phyloP scores from a whole-genome alignment of 1,140 invertebrate species.

The Oreohelix idahoensis region DNA sequence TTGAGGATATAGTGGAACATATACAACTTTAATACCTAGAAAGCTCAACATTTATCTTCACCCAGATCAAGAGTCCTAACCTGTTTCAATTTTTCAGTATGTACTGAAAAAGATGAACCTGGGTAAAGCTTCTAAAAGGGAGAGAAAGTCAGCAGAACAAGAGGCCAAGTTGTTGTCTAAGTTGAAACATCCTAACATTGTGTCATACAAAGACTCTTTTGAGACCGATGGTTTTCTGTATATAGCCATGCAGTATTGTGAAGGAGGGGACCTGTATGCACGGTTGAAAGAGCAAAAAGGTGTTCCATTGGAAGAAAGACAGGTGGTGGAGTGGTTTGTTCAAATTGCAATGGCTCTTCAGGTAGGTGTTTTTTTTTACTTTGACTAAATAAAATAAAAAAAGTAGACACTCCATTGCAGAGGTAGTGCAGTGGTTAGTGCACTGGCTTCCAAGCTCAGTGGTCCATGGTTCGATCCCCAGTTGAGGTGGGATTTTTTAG shows the following conservation, averaged over 20 bases:
- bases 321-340: conserved; percentile 77
- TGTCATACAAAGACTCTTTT: conserved; percentile 76
- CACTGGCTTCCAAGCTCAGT: no score
- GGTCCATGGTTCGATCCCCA: no score
- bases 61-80: no score
- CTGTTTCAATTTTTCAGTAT: conserved; percentile 69
- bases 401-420: no score
- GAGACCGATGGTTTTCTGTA: conserved; percentile 71
- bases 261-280: conserved; percentile 75
- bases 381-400: no score
- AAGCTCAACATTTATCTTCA: no score
- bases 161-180: conserved; percentile 75
- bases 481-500: no score
- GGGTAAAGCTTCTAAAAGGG: conserved; percentile 71
- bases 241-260: conserved; percentile 77
- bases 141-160: conserved; percentile 72
- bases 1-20: no score
- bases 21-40: no score
- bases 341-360: conserved; percentile 76
- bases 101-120: conserved; percentile 75
- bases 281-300: conserved; percentile 74
- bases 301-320: conserved; percentile 70
- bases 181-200: conserved; percentile 76
- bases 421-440: no score
- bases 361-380: conserved; percentile 65